Evolutionary conservation across 2,113 vertebrate genomes (phyloP), one percentile per base, ranked within the genome.

Genomic region (Sebastes schlegelii): DNA sequence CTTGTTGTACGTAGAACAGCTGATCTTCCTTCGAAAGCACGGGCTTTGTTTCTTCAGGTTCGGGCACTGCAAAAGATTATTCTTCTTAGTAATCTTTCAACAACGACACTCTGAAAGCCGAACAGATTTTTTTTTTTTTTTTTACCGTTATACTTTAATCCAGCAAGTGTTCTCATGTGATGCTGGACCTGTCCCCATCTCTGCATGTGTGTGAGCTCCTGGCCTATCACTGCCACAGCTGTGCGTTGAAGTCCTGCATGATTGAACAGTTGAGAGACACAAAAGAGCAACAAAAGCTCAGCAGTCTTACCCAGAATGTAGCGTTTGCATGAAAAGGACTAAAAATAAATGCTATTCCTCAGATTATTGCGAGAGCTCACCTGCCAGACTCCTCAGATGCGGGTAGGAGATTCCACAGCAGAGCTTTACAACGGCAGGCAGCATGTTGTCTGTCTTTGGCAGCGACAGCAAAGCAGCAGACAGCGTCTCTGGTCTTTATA

Each of bases 341-440:
- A 12, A 58, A 55, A 5, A 46, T 4, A 67, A 62, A 63, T 4
- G 2, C 14, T 11, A 9, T 19, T 10, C 10, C 7, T 51, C 13
- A 1, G 13, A 57, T 16, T 21, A 11, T 1, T 7, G 2, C 16
- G n/a, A 60, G 6, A 8, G 11, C 85, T 87, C 95, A 97, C 96
- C 95, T 52, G 95, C 86, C 85, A 91, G 92, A 76, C 64, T 95
- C 80, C 92, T 85, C 8, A 96, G 84, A 52, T 95, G 96, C 19
- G 95, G 94, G 10, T 96, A 96, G 54, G 96, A 94, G 43, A 96
- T 97, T 77, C 96, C 96, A 49, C 96, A 97, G 93, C 96, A 96
- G 60, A 97, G 95, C 89, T 97, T 97, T 11, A 95, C 60, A 6
- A 96, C 95, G 52, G 96, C 96, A 46, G 65, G 93, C 89, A 96